Evolutionary conservation across 2,888 invertebrate genomes (phyloP), one percentile per base, ranked within the genome.

Genomic region (Malacosoma neustria): DNA sequence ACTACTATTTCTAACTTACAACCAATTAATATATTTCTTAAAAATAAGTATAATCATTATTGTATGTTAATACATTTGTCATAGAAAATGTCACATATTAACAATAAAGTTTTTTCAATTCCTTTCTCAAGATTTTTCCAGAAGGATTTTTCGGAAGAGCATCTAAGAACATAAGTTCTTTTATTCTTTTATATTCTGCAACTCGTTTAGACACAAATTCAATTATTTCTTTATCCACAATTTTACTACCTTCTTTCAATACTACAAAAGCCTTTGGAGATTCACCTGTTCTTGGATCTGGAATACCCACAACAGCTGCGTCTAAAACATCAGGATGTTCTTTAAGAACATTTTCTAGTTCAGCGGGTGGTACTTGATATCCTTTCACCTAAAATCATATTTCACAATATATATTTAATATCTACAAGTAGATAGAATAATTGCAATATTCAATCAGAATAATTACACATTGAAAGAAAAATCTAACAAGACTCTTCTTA

Each of bases 311-410:
- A 1, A 97, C 96, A 0, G 92, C 96, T 0, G 92, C 94, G 51
- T 97, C 96, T 13, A 84, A 61, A 1, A 97, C 87, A 31, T 87
- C 88, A 0, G 93, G 92, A 73, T 93, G 92, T 35, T 87, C 86
- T 45, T 92, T 86, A 2, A 95, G 64, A 5, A 93, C 51, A 37
- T 87, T 90, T 71, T 96, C 96, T 31, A 96, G 67, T 70, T 96
- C 96, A 2, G 96, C 95, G 11, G 96, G 96, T n/a, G 96, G 89
- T 13, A 96, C 95, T 89, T 94, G 88, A 57, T 80, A 89, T 1
- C 87, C 89, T 73, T 88, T 89, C 0, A 91, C 92, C 74, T 73
- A 46, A 49, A 93, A 59, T 76, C 22, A 22, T 7, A 22, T 22
- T n/a, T n/a, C n/a, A n/a, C n/a, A n/a, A n/a, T n/a, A n/a, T n/a